Percentiles rank a stretch among this genome's conserved stretches.
Conservation (phyloP, 2,113 vertebrate species). For the Oreochromis niloticus region DNA sequence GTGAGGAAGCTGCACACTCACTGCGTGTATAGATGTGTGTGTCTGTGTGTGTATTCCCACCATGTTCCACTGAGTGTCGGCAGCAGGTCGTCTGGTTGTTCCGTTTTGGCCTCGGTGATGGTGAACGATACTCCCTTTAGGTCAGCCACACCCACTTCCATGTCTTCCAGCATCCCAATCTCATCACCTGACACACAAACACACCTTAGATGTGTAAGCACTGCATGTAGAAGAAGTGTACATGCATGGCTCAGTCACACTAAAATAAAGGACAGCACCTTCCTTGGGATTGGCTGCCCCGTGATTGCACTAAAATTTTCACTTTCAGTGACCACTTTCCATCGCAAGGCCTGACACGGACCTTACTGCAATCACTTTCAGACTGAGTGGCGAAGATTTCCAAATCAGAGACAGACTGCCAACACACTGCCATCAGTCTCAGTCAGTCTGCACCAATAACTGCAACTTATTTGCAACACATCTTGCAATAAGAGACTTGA, state of each 20-base stretch:
- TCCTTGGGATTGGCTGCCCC: neutral
- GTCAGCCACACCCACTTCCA: conserved; percentile 85
- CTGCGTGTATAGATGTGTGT: neutral
- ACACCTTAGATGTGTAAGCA: neutral
- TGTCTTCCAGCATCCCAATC: conserved; percentile 88
- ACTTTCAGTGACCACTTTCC: neutral
- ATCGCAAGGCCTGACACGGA: neutral
- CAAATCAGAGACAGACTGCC: neutral
- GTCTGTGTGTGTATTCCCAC: conserved; percentile 43
- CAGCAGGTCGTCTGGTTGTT: conserved; percentile 67
- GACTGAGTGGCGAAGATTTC: fast-evolving
- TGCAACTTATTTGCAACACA: neutral
- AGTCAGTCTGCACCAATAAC: neutral
- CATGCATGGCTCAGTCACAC: neutral
- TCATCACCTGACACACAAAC: conserved; percentile 77
- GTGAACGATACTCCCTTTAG: conserved; percentile 79
- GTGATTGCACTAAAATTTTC: neutral
- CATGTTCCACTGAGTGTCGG: conserved; percentile 80
- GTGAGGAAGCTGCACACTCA: neutral
- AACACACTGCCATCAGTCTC: neutral
- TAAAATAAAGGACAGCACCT: fast-evolving
- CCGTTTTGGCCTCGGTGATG: conserved; percentile 77
- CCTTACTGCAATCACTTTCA: neutral
- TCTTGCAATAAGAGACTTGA: neutral
- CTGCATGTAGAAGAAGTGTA: neutral